Evolutionary conservation across 1,140 invertebrate species (phyloP).

Genomic region (Drosophila ogumai): DNA sequence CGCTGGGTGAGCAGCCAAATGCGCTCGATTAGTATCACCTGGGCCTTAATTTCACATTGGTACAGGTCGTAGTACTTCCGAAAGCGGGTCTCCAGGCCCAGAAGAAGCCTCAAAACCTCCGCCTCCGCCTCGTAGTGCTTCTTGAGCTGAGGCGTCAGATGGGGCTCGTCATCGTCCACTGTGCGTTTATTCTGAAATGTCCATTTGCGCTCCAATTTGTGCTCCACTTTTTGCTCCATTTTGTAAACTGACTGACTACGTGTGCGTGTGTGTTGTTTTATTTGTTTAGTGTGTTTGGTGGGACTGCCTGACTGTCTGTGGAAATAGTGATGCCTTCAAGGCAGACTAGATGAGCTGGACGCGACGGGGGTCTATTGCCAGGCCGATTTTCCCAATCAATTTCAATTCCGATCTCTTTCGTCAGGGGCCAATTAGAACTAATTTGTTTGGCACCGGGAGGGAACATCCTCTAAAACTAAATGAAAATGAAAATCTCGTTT

Average conservation of each 20-base stretch:
- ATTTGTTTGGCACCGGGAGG: constrained; percentile 44
- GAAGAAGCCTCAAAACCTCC: constrained; percentile 42
- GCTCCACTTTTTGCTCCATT: constrained; percentile 21
- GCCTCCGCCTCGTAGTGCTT: constrained; percentile 63
- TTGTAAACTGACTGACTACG: constrained; percentile 12
- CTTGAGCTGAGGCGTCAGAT: constrained; percentile 53
- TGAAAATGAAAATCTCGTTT: constrained; percentile 18
- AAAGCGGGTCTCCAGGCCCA: constrained; percentile 46
- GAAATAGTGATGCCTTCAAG: constrained; percentile 12
- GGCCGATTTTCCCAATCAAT: constrained; percentile 19
- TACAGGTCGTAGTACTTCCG: constrained; percentile 47
- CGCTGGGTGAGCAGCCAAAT: constrained; percentile 65
- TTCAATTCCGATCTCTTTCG: constrained; percentile 33
- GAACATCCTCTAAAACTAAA: constrained; percentile 14
- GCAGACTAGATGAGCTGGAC: constrained; percentile 25
- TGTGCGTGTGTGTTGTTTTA: not conserved
- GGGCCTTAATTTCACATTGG: constrained; percentile 53
- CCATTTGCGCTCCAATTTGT: not conserved
- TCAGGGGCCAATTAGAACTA: constrained; percentile 48
- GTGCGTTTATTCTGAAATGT: not conserved
- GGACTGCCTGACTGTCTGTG: constrained; percentile 17
- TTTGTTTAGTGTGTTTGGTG: constrained; percentile 8
- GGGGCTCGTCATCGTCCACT: constrained; percentile 23
- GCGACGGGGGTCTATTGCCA: constrained; percentile 12
- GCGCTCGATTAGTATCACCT: constrained; percentile 53